phyloP scores from a whole-genome alignment of 2,113 vertebrate genomes.

The Natator depressus region DNA sequence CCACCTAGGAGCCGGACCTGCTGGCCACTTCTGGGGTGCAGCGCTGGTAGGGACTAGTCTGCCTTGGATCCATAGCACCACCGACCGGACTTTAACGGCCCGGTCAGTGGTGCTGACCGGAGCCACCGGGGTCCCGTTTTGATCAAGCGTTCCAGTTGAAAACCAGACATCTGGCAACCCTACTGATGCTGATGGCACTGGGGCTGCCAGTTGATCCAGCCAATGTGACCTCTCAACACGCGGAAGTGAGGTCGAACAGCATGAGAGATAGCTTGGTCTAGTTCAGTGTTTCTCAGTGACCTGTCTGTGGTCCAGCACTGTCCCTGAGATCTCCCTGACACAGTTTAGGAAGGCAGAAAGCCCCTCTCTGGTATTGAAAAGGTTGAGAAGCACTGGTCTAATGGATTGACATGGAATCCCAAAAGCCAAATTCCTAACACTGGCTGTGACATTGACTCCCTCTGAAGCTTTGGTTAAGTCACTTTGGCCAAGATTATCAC shows the following conservation, averaged over 20 bases:
- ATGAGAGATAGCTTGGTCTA: not conserved
- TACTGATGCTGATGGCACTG: not conserved
- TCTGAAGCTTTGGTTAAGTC: not conserved
- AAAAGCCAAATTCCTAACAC: not conserved
- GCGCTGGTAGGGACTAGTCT: too few relatives aligned
- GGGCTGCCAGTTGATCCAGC: not conserved
- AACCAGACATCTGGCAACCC: too few relatives aligned
- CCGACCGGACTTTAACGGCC: too few relatives aligned
- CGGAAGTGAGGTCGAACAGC: not conserved
- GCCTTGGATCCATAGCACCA: too few relatives aligned
- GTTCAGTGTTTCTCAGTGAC: not conserved
- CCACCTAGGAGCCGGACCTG: too few relatives aligned
- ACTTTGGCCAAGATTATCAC: not conserved
- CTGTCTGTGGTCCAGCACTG: not conserved
- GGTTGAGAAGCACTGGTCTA: not conserved
- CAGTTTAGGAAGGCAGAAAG: not conserved
- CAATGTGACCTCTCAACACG: too few relatives aligned
- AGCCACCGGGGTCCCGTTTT: too few relatives aligned
- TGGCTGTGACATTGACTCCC: not conserved
- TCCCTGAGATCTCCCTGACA: not conserved
- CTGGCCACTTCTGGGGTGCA: too few relatives aligned
- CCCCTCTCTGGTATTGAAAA: not conserved
- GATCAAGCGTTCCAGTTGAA: too few relatives aligned
- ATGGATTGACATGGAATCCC: not conserved
- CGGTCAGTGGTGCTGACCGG: too few relatives aligned